Percentiles rank a stretch among this genome's conserved stretches.
Conservation (phyloP, 2,888 invertebrate species). For the Erpobdella octoculata region DNA sequence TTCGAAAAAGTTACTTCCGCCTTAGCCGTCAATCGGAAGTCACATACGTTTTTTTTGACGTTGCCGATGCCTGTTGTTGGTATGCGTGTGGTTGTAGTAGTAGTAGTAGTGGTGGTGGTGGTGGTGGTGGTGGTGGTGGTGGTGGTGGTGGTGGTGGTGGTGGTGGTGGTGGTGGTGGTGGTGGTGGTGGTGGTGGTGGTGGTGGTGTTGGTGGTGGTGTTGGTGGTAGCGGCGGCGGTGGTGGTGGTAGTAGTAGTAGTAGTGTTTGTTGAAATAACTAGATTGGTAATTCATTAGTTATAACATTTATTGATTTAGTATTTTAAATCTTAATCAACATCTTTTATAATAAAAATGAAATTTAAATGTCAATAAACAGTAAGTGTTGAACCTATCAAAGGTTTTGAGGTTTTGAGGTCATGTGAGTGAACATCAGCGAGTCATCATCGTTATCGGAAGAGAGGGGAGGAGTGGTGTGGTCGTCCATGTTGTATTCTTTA, state of each 20-base stretch:
- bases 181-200: neutral
- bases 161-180: too few species aligned
- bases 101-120: neutral
- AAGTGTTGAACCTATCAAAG: neutral
- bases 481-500: neutral
- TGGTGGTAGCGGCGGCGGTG: neutral
- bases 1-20: constrained; percentile 11
- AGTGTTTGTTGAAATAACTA: neutral
- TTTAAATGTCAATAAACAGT: too few species aligned
- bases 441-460: constrained; percentile 17
- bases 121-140: neutral
- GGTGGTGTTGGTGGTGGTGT: neutral
- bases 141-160: neutral
- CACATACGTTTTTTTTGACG: neutral
- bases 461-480: too few species aligned
- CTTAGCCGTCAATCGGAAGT: constrained; percentile 5
- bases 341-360: neutral
- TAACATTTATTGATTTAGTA: neutral
- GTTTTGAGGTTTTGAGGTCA: neutral
- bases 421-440: neutral
- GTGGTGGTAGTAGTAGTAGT: neutral
- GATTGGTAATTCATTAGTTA: neutral
- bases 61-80: neutral
- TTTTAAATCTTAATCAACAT: neutral
- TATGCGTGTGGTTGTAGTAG: neutral